These are phyloP conservation scores for Andricus curvator DNA, from an alignment of 2,888 invertebrate genomes.

Conservation along the genomic window DNA sequence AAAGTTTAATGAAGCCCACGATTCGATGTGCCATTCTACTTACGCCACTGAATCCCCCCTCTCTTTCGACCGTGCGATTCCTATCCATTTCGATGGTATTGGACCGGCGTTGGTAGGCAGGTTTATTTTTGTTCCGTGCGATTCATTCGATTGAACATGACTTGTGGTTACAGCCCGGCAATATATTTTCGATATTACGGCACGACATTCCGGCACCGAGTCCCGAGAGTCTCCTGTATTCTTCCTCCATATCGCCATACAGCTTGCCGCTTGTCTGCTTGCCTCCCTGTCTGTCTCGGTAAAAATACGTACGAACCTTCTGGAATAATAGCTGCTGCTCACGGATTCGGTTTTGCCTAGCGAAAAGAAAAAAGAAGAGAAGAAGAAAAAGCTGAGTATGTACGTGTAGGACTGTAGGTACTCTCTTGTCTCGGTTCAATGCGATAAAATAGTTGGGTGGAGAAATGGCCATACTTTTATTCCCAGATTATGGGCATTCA, in stretches of 20 bases:
- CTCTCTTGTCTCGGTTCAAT: constrained; percentile 10
- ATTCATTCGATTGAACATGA: constrained; percentile 75
- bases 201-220: constrained; percentile 66
- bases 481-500: constrained; percentile 18
- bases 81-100: constrained; percentile 41
- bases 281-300: constrained; percentile 50
- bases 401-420: neutral
- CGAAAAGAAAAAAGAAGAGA: neutral
- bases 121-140: constrained; percentile 73
- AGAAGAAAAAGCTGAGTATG: neutral
- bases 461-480: constrained; percentile 13
- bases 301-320: constrained; percentile 60
- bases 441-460: constrained; percentile 13
- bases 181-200: constrained; percentile 74
- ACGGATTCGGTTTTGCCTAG: constrained; percentile 30
- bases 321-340: constrained; percentile 58
- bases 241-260: constrained; percentile 54
- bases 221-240: constrained; percentile 64
- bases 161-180: constrained; percentile 71
- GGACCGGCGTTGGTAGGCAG: constrained; percentile 53
- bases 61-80: constrained; percentile 45
- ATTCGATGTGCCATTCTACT: constrained; percentile 28
- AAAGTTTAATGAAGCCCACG: constrained; percentile 32
- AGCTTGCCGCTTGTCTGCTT: constrained; percentile 50
- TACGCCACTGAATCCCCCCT: constrained; percentile 14